Base-by-base conservation (phyloP, 2,888 invertebrate genomes). In the Atethmia centrago region DNA sequence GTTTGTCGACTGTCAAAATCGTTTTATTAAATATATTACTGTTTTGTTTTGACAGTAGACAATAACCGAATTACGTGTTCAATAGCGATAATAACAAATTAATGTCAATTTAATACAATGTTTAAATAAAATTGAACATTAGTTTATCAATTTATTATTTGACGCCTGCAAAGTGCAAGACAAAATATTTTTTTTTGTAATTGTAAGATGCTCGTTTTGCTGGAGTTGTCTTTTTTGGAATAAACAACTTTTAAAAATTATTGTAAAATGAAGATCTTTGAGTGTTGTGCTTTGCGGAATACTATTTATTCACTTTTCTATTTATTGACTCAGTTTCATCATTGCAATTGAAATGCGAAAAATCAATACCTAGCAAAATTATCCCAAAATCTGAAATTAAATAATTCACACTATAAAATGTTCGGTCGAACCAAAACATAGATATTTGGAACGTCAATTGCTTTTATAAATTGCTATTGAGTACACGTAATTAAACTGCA, bases 1-100 rank as follows among this genome's bases (percentile, higher is more conserved):
- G 53, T 76, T 76, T 78, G 83, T 75, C 74, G 21, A 71, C 77
- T 82, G 87, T 87, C 87, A 79, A 84, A 58, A 77, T 83, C 62
- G 68, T 80, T 81, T 71, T 74, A 61, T 74, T 64, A 62, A 72
- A 61, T 70, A 73, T 58, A 81, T 80, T 76, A 61, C 58, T 81
- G 79, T 75, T 74, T 79, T 65, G 74, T 87, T 83, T 86, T 78
- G 79, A 79, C 83, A 85, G 85, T 82, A 59, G 65, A 66, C 77
- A 74, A 74, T 59, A 70, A 63, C 49, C 28, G 25, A 74, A 85
- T 85, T 74, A 74, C 77, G 77, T 87, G 77, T 55, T 70, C 85
- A 78, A 78, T 77, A 79, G 83, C 80, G 62, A 85, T 82, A 59
- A 21, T 70, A 58, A 63, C 2, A 16, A 59, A 40, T 8, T 3